Evolutionary conservation across 2,797 vertebrate species (phyloP).

Genomic region (Sarcoramphus papa): DNA sequence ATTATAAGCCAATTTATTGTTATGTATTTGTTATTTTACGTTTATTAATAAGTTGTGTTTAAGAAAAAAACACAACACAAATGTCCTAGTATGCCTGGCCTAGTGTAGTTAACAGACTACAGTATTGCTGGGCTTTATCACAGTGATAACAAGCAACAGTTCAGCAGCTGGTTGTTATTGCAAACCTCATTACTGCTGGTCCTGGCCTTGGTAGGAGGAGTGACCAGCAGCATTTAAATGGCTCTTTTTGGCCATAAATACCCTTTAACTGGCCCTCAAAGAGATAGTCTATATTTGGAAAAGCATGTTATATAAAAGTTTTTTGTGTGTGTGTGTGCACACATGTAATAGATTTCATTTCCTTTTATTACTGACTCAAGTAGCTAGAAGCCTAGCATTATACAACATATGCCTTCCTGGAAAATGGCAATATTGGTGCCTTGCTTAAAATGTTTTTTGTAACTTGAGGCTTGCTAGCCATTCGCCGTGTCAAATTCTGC

Average conservation of each 20-base stretch:
- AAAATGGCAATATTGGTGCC: not conserved
- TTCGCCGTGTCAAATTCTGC: not conserved
- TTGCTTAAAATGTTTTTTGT: not conserved
- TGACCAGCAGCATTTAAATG: not conserved
- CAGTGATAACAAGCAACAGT: not conserved
- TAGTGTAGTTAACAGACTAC: not conserved
- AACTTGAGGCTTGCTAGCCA: not conserved
- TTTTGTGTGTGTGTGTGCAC: not conserved
- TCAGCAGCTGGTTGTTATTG: not conserved
- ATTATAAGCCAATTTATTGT: not conserved
- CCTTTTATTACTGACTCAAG: not conserved
- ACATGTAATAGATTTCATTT: not conserved
- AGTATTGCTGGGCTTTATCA: not conserved
- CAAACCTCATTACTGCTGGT: not conserved
- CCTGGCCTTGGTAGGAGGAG: not conserved
- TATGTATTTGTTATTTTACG: not conserved
- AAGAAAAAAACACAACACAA: not conserved
- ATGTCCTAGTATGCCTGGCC: not conserved
- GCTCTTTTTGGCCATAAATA: not conserved
- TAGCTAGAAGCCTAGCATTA: not conserved
- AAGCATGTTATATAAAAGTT: not conserved
- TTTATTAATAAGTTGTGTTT: not conserved
- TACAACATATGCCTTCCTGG: not conserved
- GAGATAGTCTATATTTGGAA: not conserved
- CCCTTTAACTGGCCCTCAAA: not conserved